phyloP scores from a whole-genome alignment of 2,888 invertebrate species.

The Taphrorychus bicolor region DNA sequence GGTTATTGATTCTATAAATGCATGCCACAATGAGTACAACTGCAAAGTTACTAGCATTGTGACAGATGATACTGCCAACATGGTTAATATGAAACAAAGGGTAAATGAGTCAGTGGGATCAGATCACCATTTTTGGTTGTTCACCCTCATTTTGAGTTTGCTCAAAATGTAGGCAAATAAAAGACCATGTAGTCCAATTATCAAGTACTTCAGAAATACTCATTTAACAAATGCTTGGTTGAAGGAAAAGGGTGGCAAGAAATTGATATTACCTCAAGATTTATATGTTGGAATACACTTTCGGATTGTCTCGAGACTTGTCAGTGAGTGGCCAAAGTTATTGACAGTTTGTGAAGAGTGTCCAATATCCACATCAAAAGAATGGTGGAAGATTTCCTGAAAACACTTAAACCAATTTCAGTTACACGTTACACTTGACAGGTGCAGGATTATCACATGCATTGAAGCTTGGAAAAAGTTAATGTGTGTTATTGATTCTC shows the following conservation, averaged over 20 bases:
- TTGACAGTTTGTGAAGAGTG: slow-evolving; percentile 2
- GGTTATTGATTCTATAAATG: no score
- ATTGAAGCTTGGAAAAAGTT: no score
- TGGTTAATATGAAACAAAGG: neutral
- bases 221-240: slow-evolving; percentile 40
- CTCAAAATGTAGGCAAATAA: neutral
- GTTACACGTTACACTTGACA: no score
- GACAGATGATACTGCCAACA: no score
- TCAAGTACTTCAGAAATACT: slow-evolving; percentile 43
- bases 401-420: no score
- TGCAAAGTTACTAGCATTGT: no score
- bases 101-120: neutral
- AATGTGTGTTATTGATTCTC: no score
- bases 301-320: slow-evolving; percentile 24
- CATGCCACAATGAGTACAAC: no score
- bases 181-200: slow-evolving; percentile 10
- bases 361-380: neutral
- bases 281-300: slow-evolving; percentile 41
- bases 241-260: slow-evolving; percentile 37
- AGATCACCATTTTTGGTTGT: slow-evolving; percentile 5
- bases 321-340: slow-evolving; percentile 3
- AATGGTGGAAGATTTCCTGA: no score
- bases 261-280: slow-evolving; percentile 37
- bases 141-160: slow-evolving; percentile 4
- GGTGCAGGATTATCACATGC: no score